A percentile compares a stretch with the other conserved stretches of the same genome.
These are phyloP conservation scores for Hymenochirus boettgeri DNA, from an alignment of 2,113 vertebrate genomes.

Conservation along the genomic window DNA sequence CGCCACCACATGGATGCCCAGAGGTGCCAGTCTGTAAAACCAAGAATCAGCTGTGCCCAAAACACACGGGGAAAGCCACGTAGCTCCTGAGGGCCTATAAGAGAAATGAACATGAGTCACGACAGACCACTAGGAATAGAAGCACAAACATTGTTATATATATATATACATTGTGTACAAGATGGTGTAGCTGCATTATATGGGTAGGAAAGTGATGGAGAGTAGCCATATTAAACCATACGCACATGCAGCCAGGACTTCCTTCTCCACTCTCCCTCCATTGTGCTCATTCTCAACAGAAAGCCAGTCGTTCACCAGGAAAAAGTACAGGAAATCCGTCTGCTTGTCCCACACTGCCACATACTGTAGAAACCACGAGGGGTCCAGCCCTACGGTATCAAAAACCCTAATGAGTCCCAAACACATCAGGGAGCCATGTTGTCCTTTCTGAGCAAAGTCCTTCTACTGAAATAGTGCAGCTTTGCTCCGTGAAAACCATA, in stretches of 20 bases:
- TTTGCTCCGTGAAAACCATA: too few relatives aligned
- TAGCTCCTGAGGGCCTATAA: constrained; percentile 67
- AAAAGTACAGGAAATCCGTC: constrained; percentile 71
- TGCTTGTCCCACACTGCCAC: constrained; percentile 71
- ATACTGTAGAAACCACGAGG: constrained; percentile 70
- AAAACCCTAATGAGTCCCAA: neutral
- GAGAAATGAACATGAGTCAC: too few relatives aligned
- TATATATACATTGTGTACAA: too few relatives aligned
- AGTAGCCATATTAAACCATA: too few relatives aligned
- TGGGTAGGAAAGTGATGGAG: too few relatives aligned
- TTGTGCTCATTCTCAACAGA: constrained; percentile 70
- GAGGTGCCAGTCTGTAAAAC: constrained; percentile 66
- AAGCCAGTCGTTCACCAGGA: constrained; percentile 72
- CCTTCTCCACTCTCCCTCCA: constrained; percentile 64
- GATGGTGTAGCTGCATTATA: too few relatives aligned
- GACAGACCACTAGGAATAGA: too few relatives aligned
- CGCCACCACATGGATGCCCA: constrained; percentile 71
- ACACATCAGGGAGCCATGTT: too few relatives aligned
- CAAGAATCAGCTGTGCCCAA: constrained; percentile 60
- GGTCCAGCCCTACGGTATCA: constrained; percentile 60
- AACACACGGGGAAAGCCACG: constrained; percentile 58
- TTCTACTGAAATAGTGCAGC: too few relatives aligned
- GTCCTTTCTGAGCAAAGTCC: too few relatives aligned
- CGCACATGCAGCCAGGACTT: constrained; percentile 70
- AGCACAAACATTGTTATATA: too few relatives aligned